A percentile compares a stretch with the other conserved stretches of the same genome.
phyloP scores from a whole-genome alignment of 2,113 vertebrate species.

The Pontoporia blainvillei region DNA sequence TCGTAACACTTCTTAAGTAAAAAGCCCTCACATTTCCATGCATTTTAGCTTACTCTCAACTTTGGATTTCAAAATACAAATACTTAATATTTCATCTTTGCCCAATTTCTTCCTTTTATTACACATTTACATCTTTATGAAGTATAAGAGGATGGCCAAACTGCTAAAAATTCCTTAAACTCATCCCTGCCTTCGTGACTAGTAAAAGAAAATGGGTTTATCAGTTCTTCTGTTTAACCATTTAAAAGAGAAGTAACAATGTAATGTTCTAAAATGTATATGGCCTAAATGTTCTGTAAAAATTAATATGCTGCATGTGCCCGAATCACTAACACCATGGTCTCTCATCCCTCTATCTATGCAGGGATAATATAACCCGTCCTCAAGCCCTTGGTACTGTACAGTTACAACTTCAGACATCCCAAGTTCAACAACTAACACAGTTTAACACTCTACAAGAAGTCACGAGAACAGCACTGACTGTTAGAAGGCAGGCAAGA shows the following conservation, averaged over 20 bases:
- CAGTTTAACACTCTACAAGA: not conserved
- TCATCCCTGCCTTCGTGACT: not conserved
- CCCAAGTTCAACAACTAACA: not conserved
- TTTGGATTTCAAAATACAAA: constrained; percentile 5
- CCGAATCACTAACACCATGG: not conserved
- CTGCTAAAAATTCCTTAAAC: not conserved
- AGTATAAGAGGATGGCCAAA: not conserved
- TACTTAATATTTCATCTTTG: not conserved
- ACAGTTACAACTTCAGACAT: not conserved
- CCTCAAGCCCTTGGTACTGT: not conserved
- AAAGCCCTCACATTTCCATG: not conserved
- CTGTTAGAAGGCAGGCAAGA: not conserved
- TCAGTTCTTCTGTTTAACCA: not conserved
- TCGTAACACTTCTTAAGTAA: constrained; percentile 6
- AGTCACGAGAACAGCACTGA: not conserved
- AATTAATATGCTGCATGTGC: not conserved
- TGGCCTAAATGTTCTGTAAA: not conserved
- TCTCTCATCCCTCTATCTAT: not conserved
- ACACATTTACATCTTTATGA: not conserved
- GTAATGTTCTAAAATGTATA: not conserved
- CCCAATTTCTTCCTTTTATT: not conserved
- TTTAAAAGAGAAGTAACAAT: constrained; percentile 11
- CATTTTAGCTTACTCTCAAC: not conserved
- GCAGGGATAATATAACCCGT: not conserved
- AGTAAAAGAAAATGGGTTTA: not conserved